phyloP scores from a whole-genome alignment of 37 sponge, comb jelly and placozoan genomes.

The Lycopodina hypogea region DNA sequence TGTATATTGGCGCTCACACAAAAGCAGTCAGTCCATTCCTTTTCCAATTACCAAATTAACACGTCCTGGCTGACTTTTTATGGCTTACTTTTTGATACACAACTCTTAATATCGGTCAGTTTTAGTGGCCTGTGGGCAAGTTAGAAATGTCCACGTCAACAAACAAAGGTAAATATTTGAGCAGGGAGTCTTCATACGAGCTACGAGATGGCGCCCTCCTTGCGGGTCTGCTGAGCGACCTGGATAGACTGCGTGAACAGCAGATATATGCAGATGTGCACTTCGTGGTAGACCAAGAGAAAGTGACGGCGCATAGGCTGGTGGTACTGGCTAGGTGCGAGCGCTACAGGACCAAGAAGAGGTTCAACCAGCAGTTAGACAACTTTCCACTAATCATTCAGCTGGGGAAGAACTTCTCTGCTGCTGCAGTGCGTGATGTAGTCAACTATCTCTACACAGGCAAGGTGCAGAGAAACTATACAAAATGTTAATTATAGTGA shows the following conservation, averaged over 20 bases:
- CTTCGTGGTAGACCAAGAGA: conserved; percentile 39
- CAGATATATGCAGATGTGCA: conserved; percentile 30
- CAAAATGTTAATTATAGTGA: no score
- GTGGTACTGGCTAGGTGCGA: conserved; percentile 59
- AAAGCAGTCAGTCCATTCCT: no score
- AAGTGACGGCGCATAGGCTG: conserved; percentile 37
- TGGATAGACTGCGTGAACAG: conserved; percentile 28
- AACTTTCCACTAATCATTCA: not conserved
- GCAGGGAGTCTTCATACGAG: not conserved
- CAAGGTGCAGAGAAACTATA: conserved; percentile 40
- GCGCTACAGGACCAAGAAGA: conserved; percentile 31
- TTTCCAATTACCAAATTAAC: no score
- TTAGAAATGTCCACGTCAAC: conserved; percentile 5
- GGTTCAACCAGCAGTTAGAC: not conserved
- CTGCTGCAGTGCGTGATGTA: conserved; percentile 26
- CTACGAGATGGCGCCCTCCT: not conserved
- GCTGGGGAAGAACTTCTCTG: conserved; percentile 8
- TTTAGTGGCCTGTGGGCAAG: no score
- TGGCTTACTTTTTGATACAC: no score
- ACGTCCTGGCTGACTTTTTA: no score
- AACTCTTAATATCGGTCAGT: no score
- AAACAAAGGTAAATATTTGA: not conserved
- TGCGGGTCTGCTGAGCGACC: conserved; percentile 29
- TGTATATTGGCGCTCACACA: no score
- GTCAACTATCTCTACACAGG: conserved; percentile 75